Conservation (phyloP, 2,888 invertebrate species). For the Steromphala cineraria region DNA sequence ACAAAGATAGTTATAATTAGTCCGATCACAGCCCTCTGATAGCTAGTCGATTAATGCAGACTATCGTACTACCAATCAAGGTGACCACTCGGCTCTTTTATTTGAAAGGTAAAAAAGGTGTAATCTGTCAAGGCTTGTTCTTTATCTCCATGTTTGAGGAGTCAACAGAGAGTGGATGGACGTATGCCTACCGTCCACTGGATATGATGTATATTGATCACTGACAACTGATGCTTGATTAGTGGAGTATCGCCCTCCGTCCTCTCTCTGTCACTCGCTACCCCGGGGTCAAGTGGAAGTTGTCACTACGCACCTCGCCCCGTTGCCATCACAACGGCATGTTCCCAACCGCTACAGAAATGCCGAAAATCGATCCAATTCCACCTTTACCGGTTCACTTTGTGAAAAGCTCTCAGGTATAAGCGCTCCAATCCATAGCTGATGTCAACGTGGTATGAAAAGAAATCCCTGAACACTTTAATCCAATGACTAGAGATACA, state of each 20-base stretch:
- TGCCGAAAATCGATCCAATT: slow-evolving; percentile 14
- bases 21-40: not conserved
- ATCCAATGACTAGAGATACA: not conserved
- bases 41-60: not conserved
- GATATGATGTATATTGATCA: slow-evolving; percentile 17
- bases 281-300: slow-evolving; percentile 20
- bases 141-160: not conserved
- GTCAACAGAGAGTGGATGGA: not conserved
- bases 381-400: not conserved
- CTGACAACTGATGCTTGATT: slow-evolving; percentile 19
- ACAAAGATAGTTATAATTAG: slow-evolving; percentile 8
- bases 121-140: not conserved
- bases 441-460: slow-evolving; percentile 1
- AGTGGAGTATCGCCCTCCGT: not conserved
- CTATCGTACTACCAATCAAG: not conserved
- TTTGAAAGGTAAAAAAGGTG: not conserved
- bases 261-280: slow-evolving; percentile 12
- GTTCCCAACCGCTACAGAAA: slow-evolving; percentile 5
- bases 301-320: not conserved
- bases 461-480: not conserved
- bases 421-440: not conserved
- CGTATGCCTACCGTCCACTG: slow-evolving; percentile 1
- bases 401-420: slow-evolving; percentile 16
- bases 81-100: slow-evolving; percentile 3
- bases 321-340: slow-evolving; percentile 20